Evolutionary conservation across 2,888 invertebrate genomes (phyloP).

Genomic region (Zeuzera pyrina): DNA sequence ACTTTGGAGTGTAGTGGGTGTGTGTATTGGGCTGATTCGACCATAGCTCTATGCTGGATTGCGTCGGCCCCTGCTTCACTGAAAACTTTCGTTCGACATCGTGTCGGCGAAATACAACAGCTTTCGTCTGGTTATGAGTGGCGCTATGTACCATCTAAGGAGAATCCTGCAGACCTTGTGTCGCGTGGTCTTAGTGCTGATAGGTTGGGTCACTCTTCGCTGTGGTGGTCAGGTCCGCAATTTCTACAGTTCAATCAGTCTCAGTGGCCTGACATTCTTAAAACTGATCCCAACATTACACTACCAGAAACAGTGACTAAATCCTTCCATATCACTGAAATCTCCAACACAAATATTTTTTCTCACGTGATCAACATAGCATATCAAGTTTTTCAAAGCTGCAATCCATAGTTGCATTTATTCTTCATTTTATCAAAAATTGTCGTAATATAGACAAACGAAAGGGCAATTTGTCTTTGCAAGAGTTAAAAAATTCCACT

Average conservation of each 20-base stretch:
- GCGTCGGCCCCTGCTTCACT: conserved; percentile 3
- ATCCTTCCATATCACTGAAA: too few species aligned
- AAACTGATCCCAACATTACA: too few species aligned
- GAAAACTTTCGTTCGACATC: conserved; percentile 15
- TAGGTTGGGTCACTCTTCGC: conserved; percentile 1
- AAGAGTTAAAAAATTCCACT: too few species aligned
- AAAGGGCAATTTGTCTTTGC: too few species aligned
- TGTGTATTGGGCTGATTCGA: conserved; percentile 11
- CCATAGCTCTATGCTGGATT: conserved; percentile 9
- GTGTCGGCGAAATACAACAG: conserved; percentile 13
- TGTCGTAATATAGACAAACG: too few species aligned
- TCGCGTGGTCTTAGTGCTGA: conserved; percentile 13
- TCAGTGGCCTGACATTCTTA: conserved; percentile 1
- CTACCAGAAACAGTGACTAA: too few species aligned
- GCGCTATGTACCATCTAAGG: conserved; percentile 12
- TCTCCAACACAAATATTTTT: too few species aligned
- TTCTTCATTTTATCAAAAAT: too few species aligned
- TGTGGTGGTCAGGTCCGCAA: conserved; percentile 14
- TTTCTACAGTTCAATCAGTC: conserved; percentile 1
- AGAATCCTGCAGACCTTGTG: conserved; percentile 14
- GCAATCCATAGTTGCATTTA: too few species aligned
- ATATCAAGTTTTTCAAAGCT: too few species aligned
- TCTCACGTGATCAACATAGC: too few species aligned
- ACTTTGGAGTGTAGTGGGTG: conserved; percentile 1
- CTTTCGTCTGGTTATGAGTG: conserved; percentile 5